These are phyloP conservation scores for Lytechinus pictus DNA, from an alignment of 35 echinoderm and acorn worm species.

Conservation along the genomic window DNA sequence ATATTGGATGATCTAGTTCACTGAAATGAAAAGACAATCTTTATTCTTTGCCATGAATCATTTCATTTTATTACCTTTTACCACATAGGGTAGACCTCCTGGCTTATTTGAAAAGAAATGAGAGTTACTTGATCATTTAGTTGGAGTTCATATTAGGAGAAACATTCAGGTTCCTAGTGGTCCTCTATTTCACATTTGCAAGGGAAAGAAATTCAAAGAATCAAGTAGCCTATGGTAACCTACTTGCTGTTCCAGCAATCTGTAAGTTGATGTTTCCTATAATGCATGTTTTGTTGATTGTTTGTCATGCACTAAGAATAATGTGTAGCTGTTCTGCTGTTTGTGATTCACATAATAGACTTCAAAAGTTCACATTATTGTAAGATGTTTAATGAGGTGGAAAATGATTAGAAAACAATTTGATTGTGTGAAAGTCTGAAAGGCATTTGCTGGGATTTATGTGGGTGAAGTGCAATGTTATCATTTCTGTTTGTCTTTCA, in stretches of 20 bases:
- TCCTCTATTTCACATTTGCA: background rate
- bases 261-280: background rate
- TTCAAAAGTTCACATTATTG: too few species aligned
- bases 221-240: background rate
- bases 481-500: background rate
- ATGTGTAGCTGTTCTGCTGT: too few species aligned
- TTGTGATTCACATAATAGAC: too few species aligned
- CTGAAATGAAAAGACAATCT: background rate
- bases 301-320: too few species aligned
- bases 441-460: background rate
- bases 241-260: background rate
- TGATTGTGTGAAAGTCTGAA: background rate
- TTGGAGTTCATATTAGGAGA: background rate
- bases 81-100: background rate
- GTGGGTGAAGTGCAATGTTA: background rate
- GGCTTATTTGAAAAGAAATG: background rate
- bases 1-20: slow-evolving; percentile 13
- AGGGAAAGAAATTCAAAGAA: background rate
- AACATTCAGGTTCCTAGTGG: background rate
- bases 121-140: background rate
- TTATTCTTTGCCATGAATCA: background rate
- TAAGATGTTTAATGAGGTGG: background rate
- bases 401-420: background rate
- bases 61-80: background rate
- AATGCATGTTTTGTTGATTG: too few species aligned